These are phyloP conservation scores for Torymus tubicola DNA, from an alignment of 2,888 invertebrate species.

Conservation along the genomic window DNA sequence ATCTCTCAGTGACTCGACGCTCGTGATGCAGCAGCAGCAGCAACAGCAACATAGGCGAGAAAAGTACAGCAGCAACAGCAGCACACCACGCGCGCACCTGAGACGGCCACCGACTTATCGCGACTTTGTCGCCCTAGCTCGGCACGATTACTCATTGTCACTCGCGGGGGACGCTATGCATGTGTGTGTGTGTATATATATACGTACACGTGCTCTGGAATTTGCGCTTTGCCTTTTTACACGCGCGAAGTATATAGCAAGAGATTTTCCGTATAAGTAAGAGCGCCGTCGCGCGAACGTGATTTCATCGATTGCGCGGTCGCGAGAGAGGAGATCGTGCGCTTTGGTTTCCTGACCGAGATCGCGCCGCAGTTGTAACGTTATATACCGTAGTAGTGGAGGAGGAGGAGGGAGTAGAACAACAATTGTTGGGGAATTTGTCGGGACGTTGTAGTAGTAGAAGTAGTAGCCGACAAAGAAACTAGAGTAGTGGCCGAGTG, in stretches of 20 bases:
- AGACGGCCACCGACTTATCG: neutral
- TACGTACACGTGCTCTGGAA: neutral
- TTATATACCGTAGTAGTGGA: too few species aligned
- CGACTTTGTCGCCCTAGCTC: slow-evolving; percentile 1
- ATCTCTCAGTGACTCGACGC: neutral
- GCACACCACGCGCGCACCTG: neutral
- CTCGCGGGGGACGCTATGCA: neutral
- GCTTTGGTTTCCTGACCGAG: slow-evolving; percentile 34
- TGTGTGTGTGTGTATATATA: too few species aligned
- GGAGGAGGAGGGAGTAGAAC: neutral
- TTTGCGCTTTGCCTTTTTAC: neutral
- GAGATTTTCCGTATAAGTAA: slow-evolving; percentile 22
- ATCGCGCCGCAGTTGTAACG: neutral
- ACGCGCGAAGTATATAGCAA: neutral
- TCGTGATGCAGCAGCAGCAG: neutral
- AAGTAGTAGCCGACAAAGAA: slow-evolving; percentile 27
- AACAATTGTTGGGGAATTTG: slow-evolving; percentile 35
- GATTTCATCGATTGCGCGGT: slow-evolving; percentile 6
- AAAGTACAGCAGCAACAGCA: neutral
- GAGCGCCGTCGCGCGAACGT: neutral
- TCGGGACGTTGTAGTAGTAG: neutral
- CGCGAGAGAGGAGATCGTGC: neutral
- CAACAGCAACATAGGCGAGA: too few species aligned
- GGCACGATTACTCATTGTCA: slow-evolving; percentile 38
- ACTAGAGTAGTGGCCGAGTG: slow-evolving; percentile 31